Percentiles rank a stretch among this genome's conserved stretches.
These are phyloP conservation scores for Syrphus vitripennis DNA, from an alignment of 2,888 invertebrate species.

Conservation along the genomic window DNA sequence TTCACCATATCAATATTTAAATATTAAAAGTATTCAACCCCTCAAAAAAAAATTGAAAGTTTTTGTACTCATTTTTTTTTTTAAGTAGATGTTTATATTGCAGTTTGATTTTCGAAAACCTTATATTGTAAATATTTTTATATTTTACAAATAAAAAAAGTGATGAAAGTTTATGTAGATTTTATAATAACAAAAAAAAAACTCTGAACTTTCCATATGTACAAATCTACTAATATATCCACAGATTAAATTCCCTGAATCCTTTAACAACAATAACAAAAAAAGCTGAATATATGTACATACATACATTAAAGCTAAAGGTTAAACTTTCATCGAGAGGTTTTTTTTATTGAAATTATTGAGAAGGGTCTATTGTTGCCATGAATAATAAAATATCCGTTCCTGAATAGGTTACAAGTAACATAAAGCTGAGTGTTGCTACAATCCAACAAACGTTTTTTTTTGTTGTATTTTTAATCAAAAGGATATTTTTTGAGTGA, in stretches of 20 bases:
- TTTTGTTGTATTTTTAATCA: no score
- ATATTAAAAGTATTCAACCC: no score
- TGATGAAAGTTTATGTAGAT: background rate
- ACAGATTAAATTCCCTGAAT: background rate
- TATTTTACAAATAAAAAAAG: background rate
- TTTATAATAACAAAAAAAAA: no score
- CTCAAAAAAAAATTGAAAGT: no score
- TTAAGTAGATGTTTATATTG: background rate
- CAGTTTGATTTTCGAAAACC: background rate
- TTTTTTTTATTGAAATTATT: conserved; percentile 14
- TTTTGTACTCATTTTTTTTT: no score
- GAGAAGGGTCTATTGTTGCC: conserved; percentile 1
- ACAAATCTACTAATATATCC: background rate
- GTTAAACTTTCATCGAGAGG: background rate
- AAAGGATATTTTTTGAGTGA: background rate
- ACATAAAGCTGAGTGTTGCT: no score
- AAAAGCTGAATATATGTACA: background rate
- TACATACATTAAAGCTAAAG: background rate
- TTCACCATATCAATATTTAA: no score
- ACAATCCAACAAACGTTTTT: no score
- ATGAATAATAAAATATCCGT: conserved; percentile 34
- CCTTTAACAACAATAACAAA: background rate
- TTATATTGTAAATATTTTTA: background rate
- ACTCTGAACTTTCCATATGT: background rate
- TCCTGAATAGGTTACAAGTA: no score